Conservation (phyloP, 1,140 invertebrate genomes). For the Saccostrea cuccullata region DNA sequence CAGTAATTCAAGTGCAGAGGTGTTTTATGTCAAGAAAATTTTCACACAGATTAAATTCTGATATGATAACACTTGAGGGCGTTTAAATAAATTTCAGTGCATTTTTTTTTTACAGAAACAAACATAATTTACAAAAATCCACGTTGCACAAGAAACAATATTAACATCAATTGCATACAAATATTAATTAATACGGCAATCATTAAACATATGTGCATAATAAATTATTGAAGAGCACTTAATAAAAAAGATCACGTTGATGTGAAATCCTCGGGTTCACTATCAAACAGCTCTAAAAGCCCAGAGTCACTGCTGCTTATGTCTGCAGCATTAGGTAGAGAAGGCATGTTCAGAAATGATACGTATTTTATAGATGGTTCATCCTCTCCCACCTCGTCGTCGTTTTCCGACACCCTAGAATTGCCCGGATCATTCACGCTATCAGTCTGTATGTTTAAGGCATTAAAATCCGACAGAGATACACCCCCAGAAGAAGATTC, state of each 20-base stretch:
- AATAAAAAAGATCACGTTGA: not conserved
- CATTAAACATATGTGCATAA: no score
- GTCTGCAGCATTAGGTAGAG: conserved; percentile 30
- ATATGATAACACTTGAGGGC: no score
- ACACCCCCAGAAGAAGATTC: not conserved
- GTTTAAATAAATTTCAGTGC: no score
- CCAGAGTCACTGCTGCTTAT: conserved; percentile 15
- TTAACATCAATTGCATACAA: no score
- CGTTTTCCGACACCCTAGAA: not conserved
- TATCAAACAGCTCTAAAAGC: not conserved
- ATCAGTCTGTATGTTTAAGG: conserved; percentile 11
- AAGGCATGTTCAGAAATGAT: conserved; percentile 24
- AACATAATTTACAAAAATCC: no score
- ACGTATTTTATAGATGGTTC: not conserved
- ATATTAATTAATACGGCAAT: no score
- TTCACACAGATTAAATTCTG: no score
- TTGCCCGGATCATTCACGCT: not conserved
- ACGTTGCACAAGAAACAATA: no score
- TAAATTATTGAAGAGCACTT: no score
- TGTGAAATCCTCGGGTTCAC: not conserved
- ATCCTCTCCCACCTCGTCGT: not conserved
- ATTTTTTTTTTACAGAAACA: no score
- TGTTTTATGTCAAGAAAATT: no score
- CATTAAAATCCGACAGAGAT: conserved; percentile 15
- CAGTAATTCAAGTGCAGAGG: no score